Evolutionary conservation across 1,140 invertebrate genomes (phyloP).

Genomic region (Eupeodes corollae): DNA sequence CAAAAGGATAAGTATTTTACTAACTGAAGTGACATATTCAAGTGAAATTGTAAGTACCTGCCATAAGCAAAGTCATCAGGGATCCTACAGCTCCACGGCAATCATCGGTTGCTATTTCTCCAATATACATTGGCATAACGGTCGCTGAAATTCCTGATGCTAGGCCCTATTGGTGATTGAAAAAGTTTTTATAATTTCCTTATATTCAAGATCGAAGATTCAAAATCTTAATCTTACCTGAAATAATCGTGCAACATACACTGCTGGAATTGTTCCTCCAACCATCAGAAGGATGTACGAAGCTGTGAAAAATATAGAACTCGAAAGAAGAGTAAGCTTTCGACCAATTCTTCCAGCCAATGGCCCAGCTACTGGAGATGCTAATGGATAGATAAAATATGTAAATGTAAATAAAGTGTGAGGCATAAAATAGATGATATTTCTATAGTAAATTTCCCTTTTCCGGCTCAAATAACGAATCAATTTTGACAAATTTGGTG

Average conservation of each 20-base stretch:
- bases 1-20: background rate
- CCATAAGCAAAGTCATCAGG: conserved; percentile 55
- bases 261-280: conserved; percentile 36
- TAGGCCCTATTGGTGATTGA: conserved; percentile 50
- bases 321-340: conserved; percentile 50
- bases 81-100: conserved; percentile 64
- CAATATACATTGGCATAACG: conserved; percentile 65
- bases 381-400: conserved; percentile 13
- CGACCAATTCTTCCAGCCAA: conserved; percentile 56
- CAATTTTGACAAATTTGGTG: too few species aligned
- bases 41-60: background rate
- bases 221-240: background rate
- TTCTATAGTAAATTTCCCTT: too few species aligned
- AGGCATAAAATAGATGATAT: too few species aligned
- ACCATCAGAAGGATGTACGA: conserved; percentile 54
- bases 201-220: background rate
- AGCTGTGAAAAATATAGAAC: conserved; percentile 48
- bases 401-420: too few species aligned
- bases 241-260: conserved; percentile 49
- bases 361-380: conserved; percentile 44
- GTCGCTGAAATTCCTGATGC: conserved; percentile 57
- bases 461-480: too few species aligned
- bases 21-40: background rate
- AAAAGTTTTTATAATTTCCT: conserved; percentile 43
- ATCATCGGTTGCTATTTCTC: conserved; percentile 64